These are phyloP conservation scores for Onychomys leucogaster DNA, from an alignment of 2,797 vertebrate species.

Conservation along the genomic window DNA sequence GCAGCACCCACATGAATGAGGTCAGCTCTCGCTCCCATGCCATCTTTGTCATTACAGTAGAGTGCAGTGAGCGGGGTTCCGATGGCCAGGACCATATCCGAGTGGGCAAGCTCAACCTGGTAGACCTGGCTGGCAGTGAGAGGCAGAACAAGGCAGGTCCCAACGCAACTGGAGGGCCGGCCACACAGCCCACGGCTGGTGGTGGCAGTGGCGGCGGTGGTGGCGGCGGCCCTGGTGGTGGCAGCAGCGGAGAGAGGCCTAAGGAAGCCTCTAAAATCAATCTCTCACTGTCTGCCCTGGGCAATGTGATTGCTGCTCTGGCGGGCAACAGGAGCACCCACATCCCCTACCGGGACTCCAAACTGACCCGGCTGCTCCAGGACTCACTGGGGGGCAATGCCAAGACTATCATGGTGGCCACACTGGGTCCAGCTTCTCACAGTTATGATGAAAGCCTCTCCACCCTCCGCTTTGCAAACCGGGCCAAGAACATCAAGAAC, in stretches of 20 bases:
- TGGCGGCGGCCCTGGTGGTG: not conserved
- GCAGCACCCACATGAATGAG: constrained; percentile 97
- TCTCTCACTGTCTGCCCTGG: constrained; percentile 96
- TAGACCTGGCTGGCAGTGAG: constrained; percentile 97
- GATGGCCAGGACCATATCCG: constrained; percentile 97
- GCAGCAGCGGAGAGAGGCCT: constrained; percentile 90
- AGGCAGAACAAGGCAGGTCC: constrained; percentile 94
- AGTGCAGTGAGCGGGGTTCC: constrained; percentile 94
- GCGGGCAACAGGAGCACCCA: constrained; percentile 95
- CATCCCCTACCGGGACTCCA: constrained; percentile 98
- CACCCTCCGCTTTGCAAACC: constrained; percentile 96
- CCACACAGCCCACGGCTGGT: constrained; percentile 19
- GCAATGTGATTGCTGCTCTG: constrained; percentile 97
- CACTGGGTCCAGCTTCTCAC: constrained; percentile 93
- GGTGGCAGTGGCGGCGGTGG: not conserved
- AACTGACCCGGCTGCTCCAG: constrained; percentile 96
- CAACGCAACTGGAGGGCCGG: constrained; percentile 74
- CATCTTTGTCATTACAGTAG: constrained; percentile 95
- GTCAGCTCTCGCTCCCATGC: constrained; percentile 97
- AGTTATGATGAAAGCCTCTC: constrained; percentile 95
- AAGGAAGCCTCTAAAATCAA: constrained; percentile 98
- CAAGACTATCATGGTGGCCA: constrained; percentile 98
- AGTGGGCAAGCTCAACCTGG: constrained; percentile 98
- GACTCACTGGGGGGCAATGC: constrained; percentile 98
- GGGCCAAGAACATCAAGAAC: constrained; percentile 99